These are phyloP conservation scores for Anoncus sp. DNA, from an alignment of 2,888 invertebrate genomes.

Conservation along the genomic window DNA sequence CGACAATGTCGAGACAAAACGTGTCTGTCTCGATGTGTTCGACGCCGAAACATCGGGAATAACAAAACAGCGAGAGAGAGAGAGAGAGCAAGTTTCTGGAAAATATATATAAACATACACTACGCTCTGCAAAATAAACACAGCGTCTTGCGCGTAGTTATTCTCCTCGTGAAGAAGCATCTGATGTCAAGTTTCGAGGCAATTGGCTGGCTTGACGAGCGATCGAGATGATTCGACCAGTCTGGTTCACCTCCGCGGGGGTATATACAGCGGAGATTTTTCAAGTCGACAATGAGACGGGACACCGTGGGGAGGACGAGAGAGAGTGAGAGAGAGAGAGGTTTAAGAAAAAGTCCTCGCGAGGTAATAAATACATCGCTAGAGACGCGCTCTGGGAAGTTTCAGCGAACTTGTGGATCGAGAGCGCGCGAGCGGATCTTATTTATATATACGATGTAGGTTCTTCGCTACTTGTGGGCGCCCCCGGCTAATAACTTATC, in stretches of 20 bases:
- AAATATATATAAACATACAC: too few relatives aligned
- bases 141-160: too few relatives aligned
- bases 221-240: slow-evolving; percentile 24
- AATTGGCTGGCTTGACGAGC: too few relatives aligned
- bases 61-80: slow-evolving; percentile 38
- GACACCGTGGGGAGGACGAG: slow-evolving; percentile 19
- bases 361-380: slow-evolving; percentile 76
- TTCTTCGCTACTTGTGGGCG: slow-evolving; percentile 63
- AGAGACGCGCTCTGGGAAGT: slow-evolving; percentile 36
- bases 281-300: slow-evolving; percentile 46
- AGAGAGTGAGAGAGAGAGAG: slow-evolving; percentile 15
- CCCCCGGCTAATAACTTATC: slow-evolving; percentile 81
- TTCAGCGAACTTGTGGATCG: slow-evolving; percentile 42
- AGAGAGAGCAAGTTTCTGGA: slow-evolving; percentile 43
- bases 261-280: slow-evolving; percentile 37
- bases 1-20: slow-evolving; percentile 10
- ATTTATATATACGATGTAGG: slow-evolving; percentile 77
- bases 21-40: neutral
- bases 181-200: too few relatives aligned
- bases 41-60: neutral
- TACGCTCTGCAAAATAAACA: neutral
- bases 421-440: slow-evolving; percentile 68
- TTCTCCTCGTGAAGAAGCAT: too few relatives aligned
- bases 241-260: slow-evolving; percentile 41
- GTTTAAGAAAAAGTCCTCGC: slow-evolving; percentile 68